These are phyloP conservation scores for Ovis canadensis DNA, from an alignment of 2,113 vertebrate species.

Conservation along the genomic window DNA sequence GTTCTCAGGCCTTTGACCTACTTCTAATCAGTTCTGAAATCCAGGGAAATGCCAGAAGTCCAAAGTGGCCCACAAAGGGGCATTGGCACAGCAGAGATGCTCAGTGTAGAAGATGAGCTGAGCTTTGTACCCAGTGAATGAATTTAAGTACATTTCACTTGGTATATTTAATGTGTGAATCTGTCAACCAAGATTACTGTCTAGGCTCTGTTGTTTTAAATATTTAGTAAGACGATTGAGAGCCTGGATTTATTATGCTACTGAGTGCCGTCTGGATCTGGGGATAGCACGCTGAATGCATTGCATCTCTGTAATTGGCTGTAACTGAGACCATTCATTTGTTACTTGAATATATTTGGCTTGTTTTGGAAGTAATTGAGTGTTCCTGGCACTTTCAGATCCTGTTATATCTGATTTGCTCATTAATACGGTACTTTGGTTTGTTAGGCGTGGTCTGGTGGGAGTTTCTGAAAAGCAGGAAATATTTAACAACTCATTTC, in stretches of 20 bases:
- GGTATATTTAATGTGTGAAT: not conserved
- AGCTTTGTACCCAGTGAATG: not conserved
- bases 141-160: not conserved
- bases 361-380: not conserved
- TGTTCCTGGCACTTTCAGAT: not conserved
- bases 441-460: not conserved
- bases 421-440: not conserved
- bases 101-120: not conserved
- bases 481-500: not conserved
- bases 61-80: not conserved
- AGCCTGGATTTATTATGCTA: not conserved
- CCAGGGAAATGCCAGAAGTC: not conserved
- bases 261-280: not conserved
- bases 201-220: not conserved
- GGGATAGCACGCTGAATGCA: not conserved
- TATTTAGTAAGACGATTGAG: not conserved
- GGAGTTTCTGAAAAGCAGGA: not conserved
- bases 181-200: not conserved
- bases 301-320: not conserved
- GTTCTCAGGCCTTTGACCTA: slow-evolving; percentile 18
- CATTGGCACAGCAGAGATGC: not conserved
- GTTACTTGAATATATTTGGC: not conserved
- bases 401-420: slow-evolving; percentile 14
- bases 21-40: not conserved
- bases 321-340: not conserved